Evolutionary conservation across 2,797 vertebrate genomes (phyloP).

Genomic region (Rhinichthys osculus): DNA sequence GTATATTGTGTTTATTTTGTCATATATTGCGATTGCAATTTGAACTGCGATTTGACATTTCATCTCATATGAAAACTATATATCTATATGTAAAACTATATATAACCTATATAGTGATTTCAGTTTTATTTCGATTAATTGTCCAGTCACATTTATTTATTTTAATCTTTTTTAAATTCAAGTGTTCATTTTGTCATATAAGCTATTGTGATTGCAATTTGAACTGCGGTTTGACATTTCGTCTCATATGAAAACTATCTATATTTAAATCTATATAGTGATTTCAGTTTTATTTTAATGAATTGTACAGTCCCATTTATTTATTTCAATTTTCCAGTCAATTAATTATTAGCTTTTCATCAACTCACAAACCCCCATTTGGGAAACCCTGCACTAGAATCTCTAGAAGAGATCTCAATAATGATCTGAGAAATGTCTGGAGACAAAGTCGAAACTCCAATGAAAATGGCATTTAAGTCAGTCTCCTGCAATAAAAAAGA

Average conservation of each 20-base stretch:
- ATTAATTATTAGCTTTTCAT: neutral
- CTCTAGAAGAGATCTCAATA: neutral
- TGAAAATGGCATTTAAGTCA: constrained; percentile 5
- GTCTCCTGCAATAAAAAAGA: constrained; percentile 9
- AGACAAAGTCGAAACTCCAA: neutral
- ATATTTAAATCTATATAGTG: neutral
- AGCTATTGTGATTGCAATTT: neutral
- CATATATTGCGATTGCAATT: neutral
- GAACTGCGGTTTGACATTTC: neutral
- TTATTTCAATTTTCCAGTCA: neutral
- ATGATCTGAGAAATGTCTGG: neutral
- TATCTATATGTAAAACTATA: neutral
- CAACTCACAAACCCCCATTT: neutral
- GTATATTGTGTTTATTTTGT: neutral
- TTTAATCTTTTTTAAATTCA: neutral
- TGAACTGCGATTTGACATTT: neutral
- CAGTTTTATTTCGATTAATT: neutral
- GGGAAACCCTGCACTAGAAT: neutral
- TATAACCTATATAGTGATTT: neutral
- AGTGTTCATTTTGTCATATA: neutral
- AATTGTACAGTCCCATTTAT: no score
- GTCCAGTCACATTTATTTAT: neutral
- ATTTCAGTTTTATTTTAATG: neutral
- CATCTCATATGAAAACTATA: neutral
- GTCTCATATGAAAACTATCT: neutral